A percentile compares a stretch with the other conserved stretches of the same genome.
phyloP scores from a whole-genome alignment of 2,888 invertebrate genomes.

The Eupithecia abbreviata region DNA sequence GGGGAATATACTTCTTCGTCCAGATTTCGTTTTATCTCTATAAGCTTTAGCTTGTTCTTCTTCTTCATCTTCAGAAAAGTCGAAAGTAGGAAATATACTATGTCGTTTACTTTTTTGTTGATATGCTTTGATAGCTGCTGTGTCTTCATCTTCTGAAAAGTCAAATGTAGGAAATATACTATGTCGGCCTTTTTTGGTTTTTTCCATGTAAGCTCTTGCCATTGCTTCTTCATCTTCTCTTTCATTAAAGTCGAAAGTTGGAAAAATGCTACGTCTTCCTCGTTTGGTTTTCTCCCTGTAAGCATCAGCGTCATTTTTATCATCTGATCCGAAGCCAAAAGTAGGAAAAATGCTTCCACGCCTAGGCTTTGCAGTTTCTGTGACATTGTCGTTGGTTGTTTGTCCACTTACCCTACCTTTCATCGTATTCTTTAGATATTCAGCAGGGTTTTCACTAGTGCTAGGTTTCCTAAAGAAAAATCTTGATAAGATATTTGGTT shows the following conservation, averaged over 20 bases:
- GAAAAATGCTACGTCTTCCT: constrained; percentile 72
- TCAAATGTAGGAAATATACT: constrained; percentile 74
- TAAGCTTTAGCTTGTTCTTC: constrained; percentile 66
- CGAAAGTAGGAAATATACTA: constrained; percentile 74
- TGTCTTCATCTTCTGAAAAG: constrained; percentile 59
- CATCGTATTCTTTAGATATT: constrained; percentile 68
- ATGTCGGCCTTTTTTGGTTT: constrained; percentile 63
- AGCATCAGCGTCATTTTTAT: constrained; percentile 62
- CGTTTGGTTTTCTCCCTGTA: constrained; percentile 74
- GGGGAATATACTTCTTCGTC: constrained; percentile 73
- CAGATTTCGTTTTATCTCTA: constrained; percentile 69
- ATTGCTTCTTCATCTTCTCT: constrained; percentile 62
- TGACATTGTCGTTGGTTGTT: constrained; percentile 57
- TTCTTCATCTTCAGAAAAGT: constrained; percentile 77
- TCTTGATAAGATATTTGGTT: constrained; percentile 66
- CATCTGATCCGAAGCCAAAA: constrained; percentile 60
- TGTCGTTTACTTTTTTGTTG: constrained; percentile 66
- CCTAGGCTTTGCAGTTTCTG: constrained; percentile 55
- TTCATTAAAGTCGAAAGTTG: constrained; percentile 70
- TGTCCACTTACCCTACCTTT: constrained; percentile 67
- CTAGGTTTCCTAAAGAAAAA: constrained; percentile 67
- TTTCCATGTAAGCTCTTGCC: constrained; percentile 62
- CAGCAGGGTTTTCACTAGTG: constrained; percentile 66
- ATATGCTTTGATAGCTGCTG: constrained; percentile 41
- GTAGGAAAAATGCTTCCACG: constrained; percentile 73